These are phyloP conservation scores for Chrysaora quinquecirrha DNA, from an alignment of 30 jellyfish, hydroid and myxozoan genomes.

Conservation along the genomic window DNA sequence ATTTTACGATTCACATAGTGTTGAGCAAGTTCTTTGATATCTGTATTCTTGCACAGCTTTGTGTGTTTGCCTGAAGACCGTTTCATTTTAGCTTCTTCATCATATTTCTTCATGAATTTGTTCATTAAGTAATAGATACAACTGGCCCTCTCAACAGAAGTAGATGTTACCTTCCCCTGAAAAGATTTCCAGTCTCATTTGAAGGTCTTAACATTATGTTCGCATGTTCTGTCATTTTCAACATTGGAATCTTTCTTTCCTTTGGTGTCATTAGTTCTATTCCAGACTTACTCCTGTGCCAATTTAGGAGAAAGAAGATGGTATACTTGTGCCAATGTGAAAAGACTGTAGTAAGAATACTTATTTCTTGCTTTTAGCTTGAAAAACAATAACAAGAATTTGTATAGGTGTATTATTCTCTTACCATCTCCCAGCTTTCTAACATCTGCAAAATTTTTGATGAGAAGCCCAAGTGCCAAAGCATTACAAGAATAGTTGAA, in stretches of 20 bases:
- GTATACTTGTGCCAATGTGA: background rate
- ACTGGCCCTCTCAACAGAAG: background rate
- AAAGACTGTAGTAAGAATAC: background rate
- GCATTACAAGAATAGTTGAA: constrained; percentile 11
- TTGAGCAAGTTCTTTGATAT: constrained; percentile 12
- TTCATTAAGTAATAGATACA: background rate
- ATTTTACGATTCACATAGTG: background rate
- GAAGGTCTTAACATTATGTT: constrained; percentile 16
- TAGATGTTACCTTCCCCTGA: constrained; percentile 21
- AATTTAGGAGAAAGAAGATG: background rate
- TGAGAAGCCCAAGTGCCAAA: background rate
- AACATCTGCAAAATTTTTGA: background rate
- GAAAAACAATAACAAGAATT: background rate
- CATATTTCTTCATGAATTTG: background rate
- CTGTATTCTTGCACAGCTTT: background rate
- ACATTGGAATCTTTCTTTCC: background rate
- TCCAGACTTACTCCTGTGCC: background rate
- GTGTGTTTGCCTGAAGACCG: background rate
- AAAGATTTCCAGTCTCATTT: background rate
- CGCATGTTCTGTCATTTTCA: constrained; percentile 24
- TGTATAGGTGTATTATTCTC: background rate
- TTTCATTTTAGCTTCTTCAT: background rate
- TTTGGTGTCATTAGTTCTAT: background rate
- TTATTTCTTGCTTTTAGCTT: background rate
- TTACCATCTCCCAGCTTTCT: constrained; percentile 1